Evolutionary conservation across 2,888 invertebrate species (phyloP), one percentile per base, ranked within the genome.

Genomic region (Eledona agricola): DNA sequence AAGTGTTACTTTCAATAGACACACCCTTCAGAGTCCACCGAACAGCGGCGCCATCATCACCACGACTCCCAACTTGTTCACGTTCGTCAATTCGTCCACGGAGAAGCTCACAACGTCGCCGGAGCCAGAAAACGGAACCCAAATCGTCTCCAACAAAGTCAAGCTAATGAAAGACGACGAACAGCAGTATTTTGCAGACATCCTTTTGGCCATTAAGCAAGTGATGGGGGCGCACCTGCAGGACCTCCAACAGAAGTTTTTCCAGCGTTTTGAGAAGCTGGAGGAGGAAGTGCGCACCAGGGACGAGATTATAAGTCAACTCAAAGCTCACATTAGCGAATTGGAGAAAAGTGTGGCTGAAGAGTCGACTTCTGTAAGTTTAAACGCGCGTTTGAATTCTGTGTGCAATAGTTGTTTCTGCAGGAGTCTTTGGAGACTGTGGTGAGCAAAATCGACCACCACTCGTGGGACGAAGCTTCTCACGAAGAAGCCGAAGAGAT

Each of bases 1-100:
- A 80, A 91, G 92, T 77, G 92, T 93, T 58, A 92, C 92, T 55
- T 93, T 92, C 79, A 90, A 93, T 77, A 80, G 88, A 55, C 89
- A 90, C 73, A 91, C 91, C 43, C 80, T 92, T 71, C 88, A 88
- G 62, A 91, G 91, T 67, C 90, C 92, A 55, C 90, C 90, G 9
- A 72, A 69, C 45, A 72, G 80, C 76, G 66, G 67, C 55, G 51
- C 63, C 7, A 34, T 67, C 10, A 52, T 60, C 15, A 45, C 50
- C 26, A 51, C 20, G n/a, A n/a, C n/a, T n/a, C n/a, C 71, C 34
- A 66, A 55, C 43, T 58, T 73, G 38, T 70, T 73, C 53, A 67
- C 72, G 6, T 64, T 69, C 9, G 55, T 76, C 49, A 73, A 76
- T 63, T 70, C 78, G 12, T 72, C 71, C 56, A 9, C 16, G 15